Evolutionary conservation across 2,888 invertebrate genomes (phyloP), one percentile per base, ranked within the genome.

Genomic region (Tyria jacobaeae): DNA sequence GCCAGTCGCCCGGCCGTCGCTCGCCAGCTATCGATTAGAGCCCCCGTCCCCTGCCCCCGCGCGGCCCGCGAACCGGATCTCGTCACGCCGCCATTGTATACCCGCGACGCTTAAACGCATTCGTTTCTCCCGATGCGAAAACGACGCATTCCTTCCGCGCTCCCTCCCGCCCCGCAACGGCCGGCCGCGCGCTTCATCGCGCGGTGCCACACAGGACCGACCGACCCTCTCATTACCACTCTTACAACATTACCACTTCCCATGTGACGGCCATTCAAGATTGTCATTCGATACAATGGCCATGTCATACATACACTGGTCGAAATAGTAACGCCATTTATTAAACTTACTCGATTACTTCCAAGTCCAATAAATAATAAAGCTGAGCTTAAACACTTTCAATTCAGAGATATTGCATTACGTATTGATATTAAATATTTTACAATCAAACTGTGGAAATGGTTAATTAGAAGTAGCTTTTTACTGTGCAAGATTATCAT

Each of bases 101-200:
- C 92, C 91, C 92, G 92, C 93, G 93, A 92, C 91, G 92, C 93
- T 93, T 93, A 92, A 92, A 92, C 93, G 93, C 93, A 94, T 94
- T 94, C 93, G 93, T 93, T 94, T 94, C 93, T 94, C 93, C 93
- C 92, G 92, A 93, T 94, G 93, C 93, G 93, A 94, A 93, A 93
- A 93, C 93, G 93, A 93, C 93, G 93, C 93, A 93, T 93, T 93
- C 93, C 93, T 93, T 93, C 93, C 93, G 91, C 91, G 89, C 92
- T 89, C 88, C 88, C 89, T 83, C 86, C 87, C 84, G 79, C 88
- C 88, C 86, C 86, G 81, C 87, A 76, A 80, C 82, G 81, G 75
- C 80, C 83, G 81, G 76, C 83, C 82, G 81, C 79, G 71, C 80
- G 84, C 82, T 83, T 76, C 86, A 79, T 80, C 84, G 83, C 84